Base-by-base conservation (phyloP, 2,888 invertebrate genomes). In the Leptodirus hochenwartii region DNA sequence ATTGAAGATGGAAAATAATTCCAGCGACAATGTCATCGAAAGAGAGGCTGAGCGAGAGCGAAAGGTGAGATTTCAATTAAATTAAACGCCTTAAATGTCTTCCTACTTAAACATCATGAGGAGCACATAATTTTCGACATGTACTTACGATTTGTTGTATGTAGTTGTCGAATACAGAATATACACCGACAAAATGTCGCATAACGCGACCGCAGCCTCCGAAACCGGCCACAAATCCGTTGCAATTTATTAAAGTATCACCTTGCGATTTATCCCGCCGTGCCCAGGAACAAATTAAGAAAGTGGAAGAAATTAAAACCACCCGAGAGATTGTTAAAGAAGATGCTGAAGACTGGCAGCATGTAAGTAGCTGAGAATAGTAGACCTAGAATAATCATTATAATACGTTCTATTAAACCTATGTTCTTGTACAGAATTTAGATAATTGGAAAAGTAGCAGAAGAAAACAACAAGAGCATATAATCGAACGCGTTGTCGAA, bases 381-480 rank as follows among this genome's bases (percentile, higher is more conserved):
- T 35, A 34, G 29, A 25, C 25, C 29, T 32, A 27, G n/a, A n/a
- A 25, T 28, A 17, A 29, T 23, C 23, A 27, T 30, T 30, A 29
- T 30, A 20, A 14, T 8, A 14, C 12, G 25, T 9, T 31, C 12
- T 17, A 26, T 13, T 12, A 25, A 15, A 27, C 25, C 20, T 13
- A 8, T 29, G 4, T 6, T 20, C n/a, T 28, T n/a, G 30, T 41
- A 47, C 56, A 87, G 85, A 87, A 87, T 61, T 64, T 87, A 60
- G 85, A 87, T 59, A 85, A 79, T 57, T 87, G 87, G 90, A 90
- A 90, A 63, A 81, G 79, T 41, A 82, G 82, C 40, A 67, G 90
- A 46, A 74, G 88, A 68, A 85, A 88, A 73, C 73, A 81, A 32
- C 84, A 85, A 45, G 84, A 85, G 48, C 82, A 84, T 54, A 84